Percentiles rank a stretch among this genome's conserved stretches.
Evolutionary conservation across 2,797 vertebrate genomes (phyloP).

Genomic region (Sebastes minor): DNA sequence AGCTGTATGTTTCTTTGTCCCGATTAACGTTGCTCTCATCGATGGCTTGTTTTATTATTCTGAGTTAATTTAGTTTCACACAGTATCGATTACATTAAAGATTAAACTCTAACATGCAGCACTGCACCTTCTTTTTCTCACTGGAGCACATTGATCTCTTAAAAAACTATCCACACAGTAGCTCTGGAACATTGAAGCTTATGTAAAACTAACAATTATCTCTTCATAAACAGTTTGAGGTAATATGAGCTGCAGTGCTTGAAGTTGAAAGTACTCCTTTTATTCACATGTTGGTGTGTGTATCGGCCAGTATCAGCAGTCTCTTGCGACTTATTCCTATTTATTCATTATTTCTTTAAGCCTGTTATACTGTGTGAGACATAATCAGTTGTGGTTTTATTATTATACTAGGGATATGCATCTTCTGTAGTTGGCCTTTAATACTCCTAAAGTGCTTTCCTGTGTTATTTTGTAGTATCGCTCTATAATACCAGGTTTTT

Average conservation of each 20-base stretch:
- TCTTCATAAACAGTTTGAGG: neutral
- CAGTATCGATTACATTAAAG: slow-evolving; percentile 47
- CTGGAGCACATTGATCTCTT: neutral
- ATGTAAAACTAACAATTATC: slow-evolving; percentile 4
- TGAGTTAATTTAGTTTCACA: slow-evolving; percentile 47
- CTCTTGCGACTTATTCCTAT: too few relatives aligned
- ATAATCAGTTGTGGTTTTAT: too few relatives aligned
- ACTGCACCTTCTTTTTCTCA: neutral
- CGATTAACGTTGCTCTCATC: slow-evolving; percentile 12
- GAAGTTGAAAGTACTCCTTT: too few relatives aligned
- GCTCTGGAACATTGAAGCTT: neutral
- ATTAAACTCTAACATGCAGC: slow-evolving; percentile 6
- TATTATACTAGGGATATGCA: too few relatives aligned
- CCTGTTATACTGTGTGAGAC: too few relatives aligned
- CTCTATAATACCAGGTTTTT: too few relatives aligned
- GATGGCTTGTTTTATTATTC: slow-evolving; percentile 61
- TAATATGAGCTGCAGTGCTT: neutral
- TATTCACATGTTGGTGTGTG: too few relatives aligned
- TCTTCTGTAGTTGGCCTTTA: too few relatives aligned
- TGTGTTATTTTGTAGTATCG: too few relatives aligned
- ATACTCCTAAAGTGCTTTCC: too few relatives aligned
- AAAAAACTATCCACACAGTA: neutral
- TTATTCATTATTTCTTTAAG: too few relatives aligned
- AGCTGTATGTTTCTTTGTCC: slow-evolving; percentile 18
- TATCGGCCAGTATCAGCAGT: too few relatives aligned